Evolutionary conservation across 2,888 invertebrate species (phyloP).

Genomic region (Zhuqinia jingwanae): DNA sequence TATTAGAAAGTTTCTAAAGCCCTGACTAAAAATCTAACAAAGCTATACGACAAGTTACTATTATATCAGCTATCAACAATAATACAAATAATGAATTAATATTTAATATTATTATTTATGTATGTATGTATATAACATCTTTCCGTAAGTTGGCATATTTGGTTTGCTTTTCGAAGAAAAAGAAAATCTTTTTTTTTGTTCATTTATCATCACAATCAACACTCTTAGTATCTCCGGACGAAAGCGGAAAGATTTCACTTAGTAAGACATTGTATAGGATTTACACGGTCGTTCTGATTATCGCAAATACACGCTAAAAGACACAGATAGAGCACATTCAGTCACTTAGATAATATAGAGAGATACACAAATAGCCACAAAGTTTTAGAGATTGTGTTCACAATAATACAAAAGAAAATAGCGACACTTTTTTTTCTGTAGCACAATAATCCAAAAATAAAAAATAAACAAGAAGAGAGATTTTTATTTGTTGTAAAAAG

Average conservation of each 20-base stretch:
- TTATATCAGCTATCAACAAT: too few species aligned
- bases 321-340: conserved; percentile 74
- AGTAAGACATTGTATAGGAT: not conserved
- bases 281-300: conserved; percentile 36
- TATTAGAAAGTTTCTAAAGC: too few species aligned
- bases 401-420: conserved; percentile 7
- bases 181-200: conserved; percentile 20
- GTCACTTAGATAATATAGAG: conserved; percentile 56
- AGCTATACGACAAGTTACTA: too few species aligned
- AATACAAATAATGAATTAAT: too few species aligned
- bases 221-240: conserved; percentile 57
- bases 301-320: conserved; percentile 59
- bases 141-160: not conserved
- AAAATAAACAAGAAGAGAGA: not conserved
- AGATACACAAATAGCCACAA: conserved; percentile 41
- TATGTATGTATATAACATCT: not conserved
- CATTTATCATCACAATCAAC: conserved; percentile 40
- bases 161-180: conserved; percentile 14
- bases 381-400: conserved; percentile 9
- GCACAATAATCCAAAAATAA: too few species aligned
- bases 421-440: too few species aligned
- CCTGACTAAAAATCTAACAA: too few species aligned
- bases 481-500: too few species aligned
- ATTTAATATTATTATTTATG: too few species aligned
- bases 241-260: conserved; percentile 57